Base-by-base conservation (phyloP, 2,797 vertebrate species). In the Taeniopygia guttata region DNA sequence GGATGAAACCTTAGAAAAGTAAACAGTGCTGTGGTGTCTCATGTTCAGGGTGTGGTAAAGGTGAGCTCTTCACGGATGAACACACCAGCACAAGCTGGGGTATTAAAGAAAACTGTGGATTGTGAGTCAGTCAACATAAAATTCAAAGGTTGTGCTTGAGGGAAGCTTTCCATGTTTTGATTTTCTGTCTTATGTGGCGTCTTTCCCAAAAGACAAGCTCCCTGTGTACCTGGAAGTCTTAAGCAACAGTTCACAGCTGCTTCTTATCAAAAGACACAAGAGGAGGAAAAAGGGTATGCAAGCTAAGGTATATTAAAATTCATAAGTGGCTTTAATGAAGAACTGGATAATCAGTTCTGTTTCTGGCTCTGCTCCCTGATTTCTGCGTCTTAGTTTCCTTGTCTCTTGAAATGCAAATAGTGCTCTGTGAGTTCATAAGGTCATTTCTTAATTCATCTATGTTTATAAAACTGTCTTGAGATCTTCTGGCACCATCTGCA, bases 391-490 rank as follows among this genome's bases (percentile, higher is more conserved):
- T 83, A 67, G 74, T 97, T 95, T 95, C 88, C 68, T 90, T 93
- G 91, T 67, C 91, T 94, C 70, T 90, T 94, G 94, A 94, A 97
- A 96, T 89, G 93, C 95, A 94, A 86, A 93, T 95, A 93, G 56
- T 94, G 77, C 89, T 94, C 84, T 73, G 40, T 45, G 64, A 80
- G 94, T 93, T 94, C 95, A 62, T 52, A 79, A 94, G 95, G 94
- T 94, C 91, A 17, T 40, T 84, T 58, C 62, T 95, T 94, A 93
- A 91, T 95, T 96, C 93, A 91, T 96, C 84, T 91, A 29, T 96
- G 95, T 96, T 96, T 95, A 95, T 92, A 86, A 88, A 95, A 94
- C 72, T 54, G 86, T 82, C 94, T 95, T 86, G 83, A 94, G 95
- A 80, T 95, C 91, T 88, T 79, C 91, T 96, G 95, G 91, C 95